Base-by-base conservation (phyloP, 2,797 vertebrate species). In the Nyctalus aviator region DNA sequence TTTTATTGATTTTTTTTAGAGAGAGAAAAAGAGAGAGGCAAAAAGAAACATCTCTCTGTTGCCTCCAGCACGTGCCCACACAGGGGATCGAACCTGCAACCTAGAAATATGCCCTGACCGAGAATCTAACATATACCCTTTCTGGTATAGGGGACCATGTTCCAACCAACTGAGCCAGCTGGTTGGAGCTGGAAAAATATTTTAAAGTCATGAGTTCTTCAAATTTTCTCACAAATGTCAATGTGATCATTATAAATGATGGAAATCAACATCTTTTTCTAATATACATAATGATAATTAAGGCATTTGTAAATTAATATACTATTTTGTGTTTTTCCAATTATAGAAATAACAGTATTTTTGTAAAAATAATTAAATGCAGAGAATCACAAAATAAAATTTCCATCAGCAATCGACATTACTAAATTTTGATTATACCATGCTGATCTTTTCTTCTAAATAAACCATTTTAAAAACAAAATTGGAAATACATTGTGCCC, bases 191-290 rank as follows among this genome's bases (percentile, higher is more conserved):
- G 15, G 15, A 48, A 62, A 35, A 32, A 71, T 87, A 35, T 77
- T 82, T 84, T 6, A 41, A 78, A 27, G 30, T 50, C 48, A 50
- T n/a, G 8, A 83, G 1, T 50, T 91, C 30, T n/a, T 83, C 37
- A 88, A 55, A 64, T 78, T 89, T 66, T 44, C 62, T 84, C 18
- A 83, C 73, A 93, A 91, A 71, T 72, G 25, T 88, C 2, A 2
- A 25, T 37, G 17, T 32, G n/a, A 87, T 81, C 81, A 75, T 92
- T 84, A 37, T 0, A 64, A 77, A 44, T 15, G 46, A 44, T 32
- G 73, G 3, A 91, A 72, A 62, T 64, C 0, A 94, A 87, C 79
- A 32, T 41, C 0, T 76, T 77, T 73, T 17, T 17, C 57, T 21
- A 64, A 91, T 11, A 46, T 72, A 6, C 17, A 30, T 32, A 75